Base-by-base conservation (phyloP, 92 coral and sea anemone genomes). In the Zoanthus sociatus region DNA sequence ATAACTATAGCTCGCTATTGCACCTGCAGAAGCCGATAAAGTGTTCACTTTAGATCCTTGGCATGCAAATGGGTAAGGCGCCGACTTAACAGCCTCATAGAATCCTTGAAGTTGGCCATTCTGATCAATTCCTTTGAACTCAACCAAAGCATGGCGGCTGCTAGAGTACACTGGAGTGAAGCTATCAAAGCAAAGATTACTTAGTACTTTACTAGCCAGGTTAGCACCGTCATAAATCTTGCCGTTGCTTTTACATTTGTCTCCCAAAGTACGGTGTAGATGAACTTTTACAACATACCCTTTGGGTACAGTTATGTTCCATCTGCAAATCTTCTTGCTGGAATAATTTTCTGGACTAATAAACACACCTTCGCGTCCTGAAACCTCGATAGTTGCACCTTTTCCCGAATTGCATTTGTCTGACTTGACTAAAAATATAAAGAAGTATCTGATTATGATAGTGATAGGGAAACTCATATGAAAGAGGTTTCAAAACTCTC, bases 241-340 rank as follows among this genome's bases (percentile, higher is more conserved):
- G 55, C 85, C 85, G 11, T 20, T 67, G 20, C 45, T 47, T 11
- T 51, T 42, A 32, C 85, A 48, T 21, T 44, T 21, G 7, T 45
- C 9, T 11, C 60, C 74, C 68, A 77, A 31, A 5, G 21, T 20
- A 5, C 21, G 58, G 14, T 42, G 63, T 31, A 66, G 26, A 17
- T 64, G 75, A 30, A 81, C 75, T 68, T 64, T 81, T 66, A 81
- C 60, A 13, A 81, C 85, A 21, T 81, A 44, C 1, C 85, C 85
- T 20, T 33, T 66, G 0, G 76, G 85, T 42, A 81, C 85, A 9
- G 85, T 81, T 4, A 81, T 67, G 42, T 81, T 81, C 85, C 85
- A 81, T 30, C 75, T 46, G 13, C 85, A 81, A 6, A 44, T 67
- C 60, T 46, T 67, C 12, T n/a, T 45, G 17, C 53, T 51, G 1